A percentile compares a stretch with the other conserved stretches of the same genome.
Evolutionary conservation across 2,888 invertebrate species (phyloP).

Genomic region (Nephrotoma guestfalica): DNA sequence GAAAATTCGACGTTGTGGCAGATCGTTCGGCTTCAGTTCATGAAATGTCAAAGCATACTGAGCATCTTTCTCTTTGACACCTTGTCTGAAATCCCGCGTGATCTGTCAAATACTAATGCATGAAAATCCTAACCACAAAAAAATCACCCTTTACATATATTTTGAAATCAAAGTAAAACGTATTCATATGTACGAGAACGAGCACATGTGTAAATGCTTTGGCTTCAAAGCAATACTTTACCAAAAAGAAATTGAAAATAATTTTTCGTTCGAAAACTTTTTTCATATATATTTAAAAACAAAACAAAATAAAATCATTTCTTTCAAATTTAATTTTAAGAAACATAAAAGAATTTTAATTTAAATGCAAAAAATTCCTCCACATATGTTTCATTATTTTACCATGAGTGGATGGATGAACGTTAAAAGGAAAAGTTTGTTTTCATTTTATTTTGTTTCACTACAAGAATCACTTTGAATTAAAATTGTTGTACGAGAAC

Average conservation of each 20-base stretch:
- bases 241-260: neutral
- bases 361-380: neutral
- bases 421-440: neutral
- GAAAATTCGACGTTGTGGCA: no score
- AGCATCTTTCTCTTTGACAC: no score
- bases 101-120: no score
- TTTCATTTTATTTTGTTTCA: neutral
- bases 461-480: neutral
- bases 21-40: no score
- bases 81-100: no score
- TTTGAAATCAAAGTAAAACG: no score
- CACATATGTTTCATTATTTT: neutral
- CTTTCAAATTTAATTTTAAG: neutral
- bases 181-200: no score
- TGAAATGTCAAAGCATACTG: no score
- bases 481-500: neutral
- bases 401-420: neutral
- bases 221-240: neutral
- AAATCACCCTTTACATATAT: no score
- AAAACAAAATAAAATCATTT: neutral
- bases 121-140: no score
- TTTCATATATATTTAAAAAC: neutral
- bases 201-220: neutral
- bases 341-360: neutral
- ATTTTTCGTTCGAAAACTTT: neutral